A percentile compares a stretch with the other conserved stretches of the same genome.
Evolutionary conservation across 2,797 vertebrate species (phyloP).

Genomic region (Sebastes hopkinsi): DNA sequence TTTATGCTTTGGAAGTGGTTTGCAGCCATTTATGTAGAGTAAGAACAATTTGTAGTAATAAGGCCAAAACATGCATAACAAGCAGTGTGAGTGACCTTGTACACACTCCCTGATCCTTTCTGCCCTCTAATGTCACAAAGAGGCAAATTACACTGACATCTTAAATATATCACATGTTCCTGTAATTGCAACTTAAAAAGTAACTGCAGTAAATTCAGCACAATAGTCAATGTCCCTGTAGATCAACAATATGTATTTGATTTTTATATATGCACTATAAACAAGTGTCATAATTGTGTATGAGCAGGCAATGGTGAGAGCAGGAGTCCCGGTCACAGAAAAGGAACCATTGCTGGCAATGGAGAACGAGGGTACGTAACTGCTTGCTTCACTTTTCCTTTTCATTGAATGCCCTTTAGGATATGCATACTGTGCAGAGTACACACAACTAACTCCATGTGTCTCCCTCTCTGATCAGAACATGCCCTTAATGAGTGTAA

Average conservation of each 20-base stretch:
- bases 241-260: background rate
- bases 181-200: background rate
- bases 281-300: background rate
- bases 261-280: background rate
- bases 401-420: too few relatives aligned
- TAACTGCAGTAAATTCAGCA: background rate
- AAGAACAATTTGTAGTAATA: background rate
- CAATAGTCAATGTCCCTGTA: background rate
- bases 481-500: background rate
- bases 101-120: background rate
- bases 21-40: background rate
- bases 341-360: background rate
- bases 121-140: background rate
- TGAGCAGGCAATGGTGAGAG: slow-evolving; percentile 52
- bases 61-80: background rate
- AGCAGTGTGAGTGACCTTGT: background rate
- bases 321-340: slow-evolving; percentile 29
- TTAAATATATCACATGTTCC: background rate
- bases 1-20: background rate
- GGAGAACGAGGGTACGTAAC: slow-evolving; percentile 15
- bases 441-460: background rate
- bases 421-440: background rate
- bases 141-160: background rate
- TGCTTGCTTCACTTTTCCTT: too few relatives aligned
- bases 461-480: background rate